Base-by-base conservation (phyloP, 2,113 vertebrate genomes). In the Ahaetulla prasina region DNA sequence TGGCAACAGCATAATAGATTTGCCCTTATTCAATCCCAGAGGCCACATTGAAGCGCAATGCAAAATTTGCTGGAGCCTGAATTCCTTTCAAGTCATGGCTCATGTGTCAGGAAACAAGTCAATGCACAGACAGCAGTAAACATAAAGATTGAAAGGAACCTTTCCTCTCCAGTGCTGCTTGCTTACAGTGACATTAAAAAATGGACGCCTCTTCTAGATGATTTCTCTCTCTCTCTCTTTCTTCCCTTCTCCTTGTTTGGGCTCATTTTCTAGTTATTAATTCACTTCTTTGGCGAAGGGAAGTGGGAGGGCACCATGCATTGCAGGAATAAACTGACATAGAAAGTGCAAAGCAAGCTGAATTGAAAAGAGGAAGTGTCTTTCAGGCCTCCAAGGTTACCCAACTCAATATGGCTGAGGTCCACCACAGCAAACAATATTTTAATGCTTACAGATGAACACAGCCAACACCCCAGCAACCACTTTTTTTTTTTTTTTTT, bases 1-100 rank as follows among this genome's bases (percentile, higher is more conserved):
- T 99, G 97, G 98, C 97, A 99, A 99, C 99, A 96, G 97, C 97
- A 98, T 98, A 98, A 98, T 98, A 97, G 98, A 98, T 98, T 98
- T 98, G 98, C 98, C 98, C 98, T 99, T 98, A 98, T 98, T 98
- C 98, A 98, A 97, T 98, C 98, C 98, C 97, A 98, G 97, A 98
- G 97, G 98, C 97, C 97, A 97, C 97, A 95, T 50, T 95, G 97
- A 98, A 97, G 97, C 60, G 50, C n/a, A 2, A 97, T 96, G 96
- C 96, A 98, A 97, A 98, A 98, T 97, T 97, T 97, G 96, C 97
- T 96, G 94, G 95, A 96, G 96, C 95, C 97, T 97, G 97, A 97
- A 98, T 98, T 97, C 97, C 96, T 98, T 98, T 98, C 96, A 97
- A 98, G 97, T 97, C 97, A 96, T 97, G 97, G 97, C 96, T 98